Evolutionary conservation across 2,797 vertebrate species (phyloP).

Genomic region (Crax fasciolata): DNA sequence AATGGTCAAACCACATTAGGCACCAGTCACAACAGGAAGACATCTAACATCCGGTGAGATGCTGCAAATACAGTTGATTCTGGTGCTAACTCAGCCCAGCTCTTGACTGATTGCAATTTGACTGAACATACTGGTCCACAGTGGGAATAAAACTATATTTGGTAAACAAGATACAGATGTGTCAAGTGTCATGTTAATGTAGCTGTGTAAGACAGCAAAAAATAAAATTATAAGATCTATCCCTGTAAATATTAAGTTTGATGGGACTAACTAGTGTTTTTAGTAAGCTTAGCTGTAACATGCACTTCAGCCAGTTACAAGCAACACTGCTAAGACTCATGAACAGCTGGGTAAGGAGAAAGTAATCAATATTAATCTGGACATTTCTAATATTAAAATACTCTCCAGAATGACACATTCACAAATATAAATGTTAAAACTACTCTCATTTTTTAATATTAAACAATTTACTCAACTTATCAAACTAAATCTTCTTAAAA

Average conservation of each 20-base stretch:
- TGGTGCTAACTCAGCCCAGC: conserved; percentile 50
- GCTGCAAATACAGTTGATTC: conserved; percentile 2
- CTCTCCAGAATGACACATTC: not conserved
- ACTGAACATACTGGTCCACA: conserved; percentile 55
- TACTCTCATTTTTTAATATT: not conserved
- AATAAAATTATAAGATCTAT: conserved; percentile 32
- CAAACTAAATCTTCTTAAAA: not conserved
- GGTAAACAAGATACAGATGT: conserved; percentile 58
- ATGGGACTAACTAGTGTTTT: not conserved
- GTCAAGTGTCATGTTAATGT: conserved; percentile 30
- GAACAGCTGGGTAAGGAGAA: not conserved
- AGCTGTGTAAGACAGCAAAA: conserved; percentile 17
- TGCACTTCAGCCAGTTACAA: not conserved
- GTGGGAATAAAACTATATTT: conserved; percentile 31
- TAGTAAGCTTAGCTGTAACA: not conserved
- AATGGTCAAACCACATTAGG: not conserved
- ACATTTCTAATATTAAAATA: conserved; percentile 1
- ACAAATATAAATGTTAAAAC: not conserved
- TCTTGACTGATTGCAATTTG: conserved; percentile 42
- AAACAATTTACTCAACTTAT: not conserved
- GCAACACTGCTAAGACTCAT: not conserved
- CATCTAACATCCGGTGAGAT: conserved; percentile 25
- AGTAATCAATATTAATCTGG: not conserved
- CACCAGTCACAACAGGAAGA: conserved; percentile 27
- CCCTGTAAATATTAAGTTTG: not conserved